A percentile compares a stretch with the other conserved stretches of the same genome.
Evolutionary conservation across 1,140 invertebrate species (phyloP).

Genomic region (Mactra quadrangularis): DNA sequence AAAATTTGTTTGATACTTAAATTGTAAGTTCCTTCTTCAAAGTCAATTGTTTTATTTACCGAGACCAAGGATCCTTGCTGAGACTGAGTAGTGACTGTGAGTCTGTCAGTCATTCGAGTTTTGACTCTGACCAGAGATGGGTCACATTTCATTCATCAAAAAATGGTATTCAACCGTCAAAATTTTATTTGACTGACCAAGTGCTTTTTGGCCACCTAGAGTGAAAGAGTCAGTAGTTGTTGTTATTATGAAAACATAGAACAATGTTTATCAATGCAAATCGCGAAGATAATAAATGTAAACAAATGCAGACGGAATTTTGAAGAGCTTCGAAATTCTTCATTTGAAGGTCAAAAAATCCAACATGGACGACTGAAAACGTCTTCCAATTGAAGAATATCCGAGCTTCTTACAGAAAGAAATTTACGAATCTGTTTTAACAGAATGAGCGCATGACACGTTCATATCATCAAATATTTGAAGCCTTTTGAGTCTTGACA

Average conservation of each 20-base stretch:
- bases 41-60: too few relatives aligned
- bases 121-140: background rate
- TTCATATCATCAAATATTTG: too few relatives aligned
- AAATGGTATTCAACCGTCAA: too few relatives aligned
- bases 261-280: background rate
- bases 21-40: background rate
- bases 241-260: background rate
- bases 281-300: background rate
- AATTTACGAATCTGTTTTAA: background rate
- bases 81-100: too few relatives aligned
- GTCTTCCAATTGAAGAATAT: slow-evolving; percentile 9
- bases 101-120: too few relatives aligned
- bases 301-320: slow-evolving; percentile 27
- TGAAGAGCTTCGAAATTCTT: slow-evolving; percentile 31
- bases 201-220: background rate
- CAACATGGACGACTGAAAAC: slow-evolving; percentile 28
- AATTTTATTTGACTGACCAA: too few relatives aligned
- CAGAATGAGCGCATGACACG: background rate
- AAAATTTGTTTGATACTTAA: background rate
- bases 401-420: background rate
- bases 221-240: background rate
- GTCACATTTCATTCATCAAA: background rate
- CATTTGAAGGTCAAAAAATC: slow-evolving; percentile 37
- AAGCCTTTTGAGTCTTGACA: too few relatives aligned
- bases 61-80: too few relatives aligned